Conservation (phyloP, 2,113 vertebrate genomes). For the Platycercus adscitus region DNA sequence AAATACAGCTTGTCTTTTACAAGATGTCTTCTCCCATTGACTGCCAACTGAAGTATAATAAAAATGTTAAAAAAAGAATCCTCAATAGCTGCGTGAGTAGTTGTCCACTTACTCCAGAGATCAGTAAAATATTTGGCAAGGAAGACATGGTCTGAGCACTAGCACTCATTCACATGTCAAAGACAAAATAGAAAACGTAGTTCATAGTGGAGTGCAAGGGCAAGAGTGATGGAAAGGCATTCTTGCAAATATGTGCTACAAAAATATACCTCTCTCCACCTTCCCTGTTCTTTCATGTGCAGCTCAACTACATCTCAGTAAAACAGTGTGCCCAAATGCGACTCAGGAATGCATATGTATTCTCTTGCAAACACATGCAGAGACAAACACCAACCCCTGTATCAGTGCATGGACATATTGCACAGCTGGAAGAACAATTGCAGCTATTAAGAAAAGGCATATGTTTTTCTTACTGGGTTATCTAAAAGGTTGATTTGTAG, state of each 20-base stretch:
- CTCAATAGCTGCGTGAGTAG: background rate
- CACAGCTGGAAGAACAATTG: background rate
- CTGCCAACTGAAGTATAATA: slow-evolving; percentile 24
- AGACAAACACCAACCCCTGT: slow-evolving; percentile 2
- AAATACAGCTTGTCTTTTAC: slow-evolving; percentile 21
- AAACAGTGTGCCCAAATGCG: slow-evolving; percentile 3
- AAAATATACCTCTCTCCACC: background rate
- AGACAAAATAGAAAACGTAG: slow-evolving; percentile 56
- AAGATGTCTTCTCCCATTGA: slow-evolving; percentile 17
- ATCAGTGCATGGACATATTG: background rate
- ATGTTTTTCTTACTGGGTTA: background rate
- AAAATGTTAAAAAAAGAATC: slow-evolving; percentile 5
- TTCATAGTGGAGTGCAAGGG: slow-evolving; percentile 36
- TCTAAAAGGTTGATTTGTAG: background rate
- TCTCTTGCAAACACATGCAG: background rate
- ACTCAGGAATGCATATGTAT: slow-evolving; percentile 4
- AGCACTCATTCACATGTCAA: slow-evolving; percentile 35
- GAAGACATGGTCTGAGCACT: slow-evolving; percentile 1
- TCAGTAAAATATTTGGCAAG: slow-evolving; percentile 50
- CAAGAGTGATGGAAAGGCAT: background rate
- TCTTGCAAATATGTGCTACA: slow-evolving; percentile 42
- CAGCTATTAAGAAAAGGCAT: background rate
- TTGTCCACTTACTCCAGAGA: slow-evolving; percentile 22
- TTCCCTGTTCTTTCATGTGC: slow-evolving; percentile 22
- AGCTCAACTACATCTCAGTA: slow-evolving; percentile 29